phyloP scores from a whole-genome alignment of 2,113 vertebrate genomes.

The Trematocara marginatum region DNA sequence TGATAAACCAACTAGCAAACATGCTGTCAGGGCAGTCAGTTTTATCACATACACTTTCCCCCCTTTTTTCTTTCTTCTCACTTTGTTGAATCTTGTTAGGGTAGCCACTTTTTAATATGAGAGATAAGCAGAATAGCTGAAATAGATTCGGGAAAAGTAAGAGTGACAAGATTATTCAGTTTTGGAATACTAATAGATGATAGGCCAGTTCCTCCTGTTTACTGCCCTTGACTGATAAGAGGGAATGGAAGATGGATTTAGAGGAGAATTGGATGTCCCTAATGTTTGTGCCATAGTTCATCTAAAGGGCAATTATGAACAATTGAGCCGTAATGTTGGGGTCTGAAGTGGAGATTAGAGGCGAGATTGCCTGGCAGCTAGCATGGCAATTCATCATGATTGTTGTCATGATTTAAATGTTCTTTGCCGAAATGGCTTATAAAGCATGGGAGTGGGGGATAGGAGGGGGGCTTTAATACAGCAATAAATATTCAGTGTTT shows the following conservation, averaged over 20 bases:
- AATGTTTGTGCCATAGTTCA: slow-evolving; percentile 60
- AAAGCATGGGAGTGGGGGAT: neutral
- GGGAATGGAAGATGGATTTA: slow-evolving; percentile 43
- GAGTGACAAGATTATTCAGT: slow-evolving; percentile 23
- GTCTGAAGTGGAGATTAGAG: slow-evolving; percentile 61
- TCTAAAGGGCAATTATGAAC: slow-evolving; percentile 62
- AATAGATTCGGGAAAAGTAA: neutral
- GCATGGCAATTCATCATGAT: slow-evolving; percentile 51
- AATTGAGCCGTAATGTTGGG: slow-evolving; percentile 51
- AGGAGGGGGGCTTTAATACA: slow-evolving; percentile 34
- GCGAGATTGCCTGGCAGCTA: slow-evolving; percentile 47
- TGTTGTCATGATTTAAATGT: slow-evolving; percentile 58
- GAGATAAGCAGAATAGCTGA: slow-evolving; percentile 10
- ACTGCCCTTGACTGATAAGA: slow-evolving; percentile 46
- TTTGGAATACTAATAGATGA: slow-evolving; percentile 50
- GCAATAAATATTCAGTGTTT: slow-evolving; percentile 68
- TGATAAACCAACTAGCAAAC: neutral
- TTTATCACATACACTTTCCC: neutral
- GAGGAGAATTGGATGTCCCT: slow-evolving; percentile 38
- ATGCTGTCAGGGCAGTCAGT: neutral
- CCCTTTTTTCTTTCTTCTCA: neutral
- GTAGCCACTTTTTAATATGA: slow-evolving; percentile 1
- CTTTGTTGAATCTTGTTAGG: neutral
- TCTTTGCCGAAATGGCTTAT: slow-evolving; percentile 28
- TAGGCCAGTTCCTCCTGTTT: slow-evolving; percentile 25